These are phyloP conservation scores for Disparrhopalites patrizii DNA, from an alignment of 2,888 invertebrate genomes.

Conservation along the genomic window DNA sequence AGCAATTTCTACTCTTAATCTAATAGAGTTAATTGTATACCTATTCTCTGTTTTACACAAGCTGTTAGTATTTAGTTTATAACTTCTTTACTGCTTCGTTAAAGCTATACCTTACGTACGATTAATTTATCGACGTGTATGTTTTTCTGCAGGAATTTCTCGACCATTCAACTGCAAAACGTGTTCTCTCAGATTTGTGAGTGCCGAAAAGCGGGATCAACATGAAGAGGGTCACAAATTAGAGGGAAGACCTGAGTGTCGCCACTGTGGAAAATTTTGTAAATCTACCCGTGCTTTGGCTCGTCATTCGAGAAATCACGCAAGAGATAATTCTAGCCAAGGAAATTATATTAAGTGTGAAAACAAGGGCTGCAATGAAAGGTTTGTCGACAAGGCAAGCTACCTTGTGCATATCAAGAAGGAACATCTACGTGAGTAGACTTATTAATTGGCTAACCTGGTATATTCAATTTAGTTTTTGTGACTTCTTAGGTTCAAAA, in stretches of 20 bases:
- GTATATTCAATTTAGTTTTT: neutral
- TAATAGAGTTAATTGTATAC: too few relatives aligned
- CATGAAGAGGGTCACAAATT: too few relatives aligned
- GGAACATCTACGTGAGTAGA: neutral
- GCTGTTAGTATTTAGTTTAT: too few relatives aligned
- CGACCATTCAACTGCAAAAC: too few relatives aligned
- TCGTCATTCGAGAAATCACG: neutral
- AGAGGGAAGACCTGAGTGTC: neutral
- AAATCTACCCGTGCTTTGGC: neutral
- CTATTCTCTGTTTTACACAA: too few relatives aligned
- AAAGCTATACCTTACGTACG: too few relatives aligned
- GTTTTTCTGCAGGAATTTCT: too few relatives aligned
- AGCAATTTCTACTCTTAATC: too few relatives aligned
- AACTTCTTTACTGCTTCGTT: too few relatives aligned
- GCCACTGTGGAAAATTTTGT: neutral
- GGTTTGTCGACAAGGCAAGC: neutral
- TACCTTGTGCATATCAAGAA: neutral
- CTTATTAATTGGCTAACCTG: neutral
- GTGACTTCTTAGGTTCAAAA: neutral
- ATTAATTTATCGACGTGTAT: too few relatives aligned
- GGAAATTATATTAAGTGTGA: neutral
- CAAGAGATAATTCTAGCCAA: neutral
- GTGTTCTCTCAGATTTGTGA: too few relatives aligned
- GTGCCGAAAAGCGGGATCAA: too few relatives aligned
- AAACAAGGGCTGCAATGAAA: neutral